phyloP scores from a whole-genome alignment of 2,888 invertebrate genomes.

The Crossocerus cetratus region DNA sequence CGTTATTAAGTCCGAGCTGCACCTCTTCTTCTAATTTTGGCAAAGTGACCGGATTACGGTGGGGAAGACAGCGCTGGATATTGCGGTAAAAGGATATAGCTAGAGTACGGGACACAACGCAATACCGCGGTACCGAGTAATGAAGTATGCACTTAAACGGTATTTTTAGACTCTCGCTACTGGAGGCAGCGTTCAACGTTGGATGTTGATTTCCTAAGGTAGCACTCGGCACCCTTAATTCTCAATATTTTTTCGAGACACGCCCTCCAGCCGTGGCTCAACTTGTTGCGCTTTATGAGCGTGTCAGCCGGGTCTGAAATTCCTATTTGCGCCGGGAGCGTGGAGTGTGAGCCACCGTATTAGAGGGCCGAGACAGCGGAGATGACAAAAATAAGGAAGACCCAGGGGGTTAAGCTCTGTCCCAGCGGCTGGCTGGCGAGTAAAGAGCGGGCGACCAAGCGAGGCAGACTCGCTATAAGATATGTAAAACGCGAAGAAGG shows the following conservation, averaged over 20 bases:
- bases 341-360: conserved; percentile 20
- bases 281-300: conserved; percentile 62
- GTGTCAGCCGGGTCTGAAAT: conserved; percentile 58
- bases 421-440: not conserved
- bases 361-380: conserved; percentile 25
- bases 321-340: conserved; percentile 57
- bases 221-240: conserved; percentile 48
- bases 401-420: not conserved
- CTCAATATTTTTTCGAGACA: conserved; percentile 55
- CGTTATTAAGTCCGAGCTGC: not conserved
- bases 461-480: conserved; percentile 1
- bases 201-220: not conserved
- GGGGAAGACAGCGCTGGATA: not conserved
- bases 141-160: not conserved
- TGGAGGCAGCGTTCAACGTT: too few species aligned
- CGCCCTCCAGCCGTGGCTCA: conserved; percentile 50
- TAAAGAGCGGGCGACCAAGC: not conserved
- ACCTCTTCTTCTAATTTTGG: not conserved
- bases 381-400: conserved; percentile 23
- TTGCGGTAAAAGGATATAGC: not conserved
- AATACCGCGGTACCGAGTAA: not conserved
- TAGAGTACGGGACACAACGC: not conserved
- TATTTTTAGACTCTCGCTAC: too few species aligned
- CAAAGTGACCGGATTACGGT: not conserved
- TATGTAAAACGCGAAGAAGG: conserved; percentile 16